A percentile compares a stretch with the other conserved stretches of the same genome.
Evolutionary conservation across 2,888 invertebrate species (phyloP).

Genomic region (Heliconius cydno): DNA sequence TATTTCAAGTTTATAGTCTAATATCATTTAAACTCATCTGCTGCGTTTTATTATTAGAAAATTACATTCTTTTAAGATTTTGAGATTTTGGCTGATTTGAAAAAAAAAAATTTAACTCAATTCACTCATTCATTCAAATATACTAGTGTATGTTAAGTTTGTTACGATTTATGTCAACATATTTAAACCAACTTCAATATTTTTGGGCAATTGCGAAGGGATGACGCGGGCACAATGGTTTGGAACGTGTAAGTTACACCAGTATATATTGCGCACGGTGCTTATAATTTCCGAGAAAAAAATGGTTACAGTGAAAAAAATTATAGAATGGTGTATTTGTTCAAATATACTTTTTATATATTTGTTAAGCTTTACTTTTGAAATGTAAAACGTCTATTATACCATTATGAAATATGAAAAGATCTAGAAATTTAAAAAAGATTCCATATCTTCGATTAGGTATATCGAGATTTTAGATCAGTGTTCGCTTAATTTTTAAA

Average conservation of each 20-base stretch:
- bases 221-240: neutral
- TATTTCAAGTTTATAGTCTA: neutral
- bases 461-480: too few species aligned
- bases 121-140: neutral
- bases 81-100: neutral
- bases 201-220: neutral
- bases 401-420: neutral
- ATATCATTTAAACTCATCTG: too few species aligned
- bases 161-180: neutral
- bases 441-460: too few species aligned
- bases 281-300: neutral
- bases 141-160: neutral
- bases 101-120: neutral
- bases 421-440: too few species aligned
- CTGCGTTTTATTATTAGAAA: too few species aligned
- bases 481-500: too few species aligned
- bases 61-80: neutral
- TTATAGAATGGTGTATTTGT: neutral
- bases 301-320: neutral
- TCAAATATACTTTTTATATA: neutral
- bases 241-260: neutral
- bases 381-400: neutral
- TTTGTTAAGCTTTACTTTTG: neutral
- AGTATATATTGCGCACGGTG: neutral
- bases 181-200: too few species aligned